A percentile compares a stretch with the other conserved stretches of the same genome.
Evolutionary conservation across 2,888 invertebrate species (phyloP).

Genomic region (Dasysyrphus tricinctus): DNA sequence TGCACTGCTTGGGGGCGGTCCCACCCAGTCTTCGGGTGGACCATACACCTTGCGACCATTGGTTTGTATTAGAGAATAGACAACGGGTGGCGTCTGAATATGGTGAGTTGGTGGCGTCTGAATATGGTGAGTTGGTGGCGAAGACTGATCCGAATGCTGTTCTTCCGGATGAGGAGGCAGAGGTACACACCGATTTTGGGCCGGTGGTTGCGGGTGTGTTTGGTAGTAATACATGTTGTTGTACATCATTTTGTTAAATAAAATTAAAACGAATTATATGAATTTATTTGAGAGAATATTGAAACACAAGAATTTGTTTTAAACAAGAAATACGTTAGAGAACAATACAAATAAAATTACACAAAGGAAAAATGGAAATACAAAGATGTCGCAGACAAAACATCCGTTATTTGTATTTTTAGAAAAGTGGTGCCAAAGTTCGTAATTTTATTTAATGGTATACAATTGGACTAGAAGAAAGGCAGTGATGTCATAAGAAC

Average conservation of each 20-base stretch:
- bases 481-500: neutral
- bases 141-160: conserved; percentile 1
- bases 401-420: conserved; percentile 48
- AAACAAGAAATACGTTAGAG: conserved; percentile 5
- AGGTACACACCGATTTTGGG: neutral
- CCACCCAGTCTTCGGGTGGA: conserved; percentile 78
- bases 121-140: neutral
- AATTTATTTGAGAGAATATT: neutral
- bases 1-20: conserved; percentile 77
- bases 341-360: too few relatives aligned
- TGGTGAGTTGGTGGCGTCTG: neutral
- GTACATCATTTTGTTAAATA: neutral
- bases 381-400: conserved; percentile 16
- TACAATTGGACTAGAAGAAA: conserved; percentile 5
- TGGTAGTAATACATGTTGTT: conserved; percentile 1
- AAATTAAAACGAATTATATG: neutral
- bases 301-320: neutral
- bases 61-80: conserved; percentile 77
- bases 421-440: conserved; percentile 33
- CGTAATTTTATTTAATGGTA: too few relatives aligned
- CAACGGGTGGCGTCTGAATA: neutral
- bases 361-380: neutral
- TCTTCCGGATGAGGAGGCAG: conserved; percentile 9
- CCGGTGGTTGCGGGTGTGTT: neutral
- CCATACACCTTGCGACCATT: conserved; percentile 79